Percentiles rank a stretch among this genome's conserved stretches.
Conservation (phyloP, 2,888 invertebrate species). For the Orgyia antiqua region DNA sequence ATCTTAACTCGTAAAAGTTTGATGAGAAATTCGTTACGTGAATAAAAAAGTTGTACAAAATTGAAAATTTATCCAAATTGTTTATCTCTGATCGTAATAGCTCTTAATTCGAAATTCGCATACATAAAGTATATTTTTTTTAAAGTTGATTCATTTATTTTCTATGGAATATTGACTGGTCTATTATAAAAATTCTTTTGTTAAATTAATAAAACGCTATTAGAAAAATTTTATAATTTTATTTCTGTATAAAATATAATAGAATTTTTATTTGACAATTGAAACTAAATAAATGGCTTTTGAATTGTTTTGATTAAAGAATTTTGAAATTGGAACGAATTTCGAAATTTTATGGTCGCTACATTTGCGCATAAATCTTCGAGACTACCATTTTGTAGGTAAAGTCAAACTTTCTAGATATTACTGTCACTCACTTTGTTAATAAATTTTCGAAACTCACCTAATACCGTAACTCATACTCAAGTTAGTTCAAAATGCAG, state of each 20-base stretch:
- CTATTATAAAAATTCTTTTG: slow-evolving; percentile 1
- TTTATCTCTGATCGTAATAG: neutral
- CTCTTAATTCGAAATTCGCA: slow-evolving; percentile 1
- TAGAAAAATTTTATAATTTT: neutral
- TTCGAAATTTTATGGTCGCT: slow-evolving; percentile 1
- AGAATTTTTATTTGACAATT: slow-evolving; percentile 2
- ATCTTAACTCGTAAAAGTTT: slow-evolving; percentile 3
- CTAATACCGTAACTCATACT: no score
- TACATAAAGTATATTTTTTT: slow-evolving; percentile 3
- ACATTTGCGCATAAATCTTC: neutral
- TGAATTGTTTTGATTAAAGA: slow-evolving; percentile 2
- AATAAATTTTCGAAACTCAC: neutral
- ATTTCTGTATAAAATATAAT: neutral
- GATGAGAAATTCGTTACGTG: slow-evolving; percentile 4
- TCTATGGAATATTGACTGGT: neutral
- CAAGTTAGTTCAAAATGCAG: no score
- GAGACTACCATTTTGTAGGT: neutral
- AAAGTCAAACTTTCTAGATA: slow-evolving; percentile 2
- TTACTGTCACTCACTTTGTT: neutral
- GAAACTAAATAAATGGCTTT: slow-evolving; percentile 1
- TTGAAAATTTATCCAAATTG: neutral
- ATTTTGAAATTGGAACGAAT: slow-evolving; percentile 7
- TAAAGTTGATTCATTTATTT: slow-evolving; percentile 2
- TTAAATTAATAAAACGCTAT: slow-evolving; percentile 1
- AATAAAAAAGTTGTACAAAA: slow-evolving; percentile 3